Base-by-base conservation (phyloP, 2,888 invertebrate genomes). In the Unio delphinus region DNA sequence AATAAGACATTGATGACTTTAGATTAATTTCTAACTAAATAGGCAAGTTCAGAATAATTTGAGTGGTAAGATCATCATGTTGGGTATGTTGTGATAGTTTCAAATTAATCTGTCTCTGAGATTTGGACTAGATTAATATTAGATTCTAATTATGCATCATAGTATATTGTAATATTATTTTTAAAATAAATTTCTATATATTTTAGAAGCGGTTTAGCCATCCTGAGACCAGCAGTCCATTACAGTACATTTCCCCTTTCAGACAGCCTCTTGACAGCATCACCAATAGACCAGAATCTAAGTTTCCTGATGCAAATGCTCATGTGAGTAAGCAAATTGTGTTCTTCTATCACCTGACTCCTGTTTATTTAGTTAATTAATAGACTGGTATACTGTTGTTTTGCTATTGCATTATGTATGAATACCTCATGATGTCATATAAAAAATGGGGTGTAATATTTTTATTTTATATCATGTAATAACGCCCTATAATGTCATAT, bases 191-290 rank as follows among this genome's bases (percentile, higher is more conserved):
- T 45, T 45, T 45, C 45, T 45, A 0, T 45, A 15, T 45, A 3
- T 45, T 45, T 45, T 15, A 45, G 45, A 45, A 45, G 45, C 11
- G 45, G 45, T 45, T 45, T 45, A 45, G 45, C 45, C 54, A 55
- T 54, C 0, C 57, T 17, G 68, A 70, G 3, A n/a, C 28, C 3
- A 58, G 30, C n/a, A 65, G 67, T 59, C 68, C 69, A 7, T 61
- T 61, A 34, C 67, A 75, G 61, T 75, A 58, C 64, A 34, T 75
- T 30, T 82, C 80, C 17, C 82, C 81, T 11, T 82, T 72, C 64
- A 75, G 86, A 26, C 77, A 78, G 63, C 85, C 87, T 6, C 67
- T 86, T 45, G 72, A 77, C n/a, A 70, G 71, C 15, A 73, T 83
- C 18, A 72, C 70, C 23, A 77, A 76, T 55, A 61, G 54, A 7